Evolutionary conservation across 2,888 invertebrate genomes (phyloP), one percentile per base, ranked within the genome.

Genomic region (Pyrocoelia pectoralis): DNA sequence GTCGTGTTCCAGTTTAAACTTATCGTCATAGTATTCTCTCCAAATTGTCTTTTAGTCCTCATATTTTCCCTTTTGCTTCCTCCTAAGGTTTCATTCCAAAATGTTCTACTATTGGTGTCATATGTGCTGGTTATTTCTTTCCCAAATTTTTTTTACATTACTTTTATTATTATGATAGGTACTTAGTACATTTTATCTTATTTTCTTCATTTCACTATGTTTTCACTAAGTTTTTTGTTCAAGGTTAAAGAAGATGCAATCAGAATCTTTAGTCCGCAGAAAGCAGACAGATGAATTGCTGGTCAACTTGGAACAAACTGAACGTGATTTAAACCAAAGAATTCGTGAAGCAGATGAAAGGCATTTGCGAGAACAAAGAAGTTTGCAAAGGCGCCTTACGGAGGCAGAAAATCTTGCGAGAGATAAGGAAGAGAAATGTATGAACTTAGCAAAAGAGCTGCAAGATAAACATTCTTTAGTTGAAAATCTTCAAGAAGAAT

Each of bases 271-370:
- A 52, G 83, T 88, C 66, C 85, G 89, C 67, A 92, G 93, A 76
- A 87, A 88, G 72, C 87, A 89, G 77, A 88, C 93, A 83, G 91
- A 93, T 70, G 93, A 94, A 72, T 81, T 94, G 67, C 84, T 94
- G 41, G 85, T 85, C 43, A 87, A 88, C n/a, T 82, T 94, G 61
- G 90, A 94, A 76, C 87, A 88, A 73, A 91, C 89, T 65, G 93
- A 94, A 76, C 88, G 89, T 70, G 91, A 93, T 80, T 80, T 92
- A 56, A 88, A 87, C 65, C 83, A 88, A 68, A 84, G 89, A 76
- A 87, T 90, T 24, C 87, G 88, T 75, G 92, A 92, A 78, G 84
- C 89, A 57, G 90, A 91, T 76, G 88, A 90, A 65, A 89, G 89
- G 76, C 87, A 88, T 68, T 83, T 88, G 62, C 87, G 92, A 80